Evolutionary conservation across 2,888 invertebrate species (phyloP).

Genomic region (Pyrrhia umbra): DNA sequence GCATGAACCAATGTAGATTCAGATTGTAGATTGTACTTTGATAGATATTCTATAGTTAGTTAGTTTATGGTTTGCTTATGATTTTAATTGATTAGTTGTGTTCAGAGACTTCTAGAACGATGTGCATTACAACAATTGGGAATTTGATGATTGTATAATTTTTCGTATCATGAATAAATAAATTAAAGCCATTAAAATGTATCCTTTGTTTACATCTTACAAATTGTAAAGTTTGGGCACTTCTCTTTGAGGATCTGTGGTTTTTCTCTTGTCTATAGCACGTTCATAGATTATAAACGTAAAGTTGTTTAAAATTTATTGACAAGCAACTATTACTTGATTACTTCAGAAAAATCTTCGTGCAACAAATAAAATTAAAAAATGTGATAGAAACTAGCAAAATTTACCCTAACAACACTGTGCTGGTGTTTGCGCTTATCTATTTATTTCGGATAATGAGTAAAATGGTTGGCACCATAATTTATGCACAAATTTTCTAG

Average conservation of each 20-base stretch:
- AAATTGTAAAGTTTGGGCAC: neutral
- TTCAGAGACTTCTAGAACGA: neutral
- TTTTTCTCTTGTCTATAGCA: slow-evolving; percentile 7
- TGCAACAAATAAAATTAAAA: slow-evolving; percentile 58
- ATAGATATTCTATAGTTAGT: slow-evolving; percentile 13
- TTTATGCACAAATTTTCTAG: slow-evolving; percentile 61
- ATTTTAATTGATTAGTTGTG: slow-evolving; percentile 22
- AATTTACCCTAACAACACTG: slow-evolving; percentile 49
- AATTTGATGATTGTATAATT: neutral
- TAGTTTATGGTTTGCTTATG: slow-evolving; percentile 41
- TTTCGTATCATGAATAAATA: neutral
- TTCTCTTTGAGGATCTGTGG: slow-evolving; percentile 12
- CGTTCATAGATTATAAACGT: slow-evolving; percentile 39
- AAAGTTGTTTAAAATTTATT: slow-evolving; percentile 54
- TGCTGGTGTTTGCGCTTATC: slow-evolving; percentile 31
- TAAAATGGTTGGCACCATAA: slow-evolving; percentile 51
- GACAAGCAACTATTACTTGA: slow-evolving; percentile 49
- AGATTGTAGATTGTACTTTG: slow-evolving; percentile 22
- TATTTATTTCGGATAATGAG: slow-evolving; percentile 21
- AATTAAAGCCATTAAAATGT: neutral
- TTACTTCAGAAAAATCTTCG: slow-evolving; percentile 45
- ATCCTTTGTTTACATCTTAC: neutral
- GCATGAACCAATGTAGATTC: slow-evolving; percentile 46
- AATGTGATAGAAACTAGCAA: slow-evolving; percentile 65
- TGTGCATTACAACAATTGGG: neutral